These are phyloP conservation scores for Pocota personata DNA, from an alignment of 2,888 invertebrate genomes.

Conservation along the genomic window DNA sequence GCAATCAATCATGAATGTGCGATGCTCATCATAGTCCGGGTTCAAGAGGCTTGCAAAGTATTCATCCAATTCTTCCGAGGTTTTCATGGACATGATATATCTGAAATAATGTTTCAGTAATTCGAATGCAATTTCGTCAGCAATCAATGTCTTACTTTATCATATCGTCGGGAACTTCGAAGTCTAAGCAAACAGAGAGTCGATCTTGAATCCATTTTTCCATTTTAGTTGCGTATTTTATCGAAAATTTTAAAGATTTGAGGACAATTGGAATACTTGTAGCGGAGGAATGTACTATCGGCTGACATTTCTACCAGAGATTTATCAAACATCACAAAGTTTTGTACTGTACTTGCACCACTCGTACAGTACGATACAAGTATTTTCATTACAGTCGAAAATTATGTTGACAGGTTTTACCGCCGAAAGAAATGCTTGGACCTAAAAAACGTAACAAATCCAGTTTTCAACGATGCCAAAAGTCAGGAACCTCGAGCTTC, in stretches of 20 bases:
- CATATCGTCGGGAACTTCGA: constrained; percentile 88
- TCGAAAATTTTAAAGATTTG: neutral
- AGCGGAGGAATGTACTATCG: neutral
- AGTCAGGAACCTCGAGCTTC: too few species aligned
- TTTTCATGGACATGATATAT: constrained; percentile 88
- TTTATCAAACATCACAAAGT: neutral
- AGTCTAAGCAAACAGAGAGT: constrained; percentile 87
- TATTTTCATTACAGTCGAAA: neutral
- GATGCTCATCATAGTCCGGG: constrained; percentile 86
- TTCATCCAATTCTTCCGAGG: constrained; percentile 88
- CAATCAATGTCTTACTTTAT: constrained; percentile 84
- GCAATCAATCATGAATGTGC: constrained; percentile 86
- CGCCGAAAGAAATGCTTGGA: too few species aligned
- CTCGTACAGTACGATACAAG: neutral
- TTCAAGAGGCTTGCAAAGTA: constrained; percentile 90
- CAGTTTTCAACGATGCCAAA: too few species aligned
- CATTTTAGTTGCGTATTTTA: constrained; percentile 81
- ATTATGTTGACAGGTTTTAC: too few species aligned
- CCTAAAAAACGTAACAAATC: too few species aligned
- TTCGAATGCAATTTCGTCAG: neutral
- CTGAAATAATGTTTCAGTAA: constrained; percentile 82
- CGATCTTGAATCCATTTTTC: constrained; percentile 87
- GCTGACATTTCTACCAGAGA: neutral
- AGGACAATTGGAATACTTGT: neutral
- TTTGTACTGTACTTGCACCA: neutral